Evolutionary conservation across 1,140 invertebrate species (phyloP).

Genomic region (Olivierus martensii): DNA sequence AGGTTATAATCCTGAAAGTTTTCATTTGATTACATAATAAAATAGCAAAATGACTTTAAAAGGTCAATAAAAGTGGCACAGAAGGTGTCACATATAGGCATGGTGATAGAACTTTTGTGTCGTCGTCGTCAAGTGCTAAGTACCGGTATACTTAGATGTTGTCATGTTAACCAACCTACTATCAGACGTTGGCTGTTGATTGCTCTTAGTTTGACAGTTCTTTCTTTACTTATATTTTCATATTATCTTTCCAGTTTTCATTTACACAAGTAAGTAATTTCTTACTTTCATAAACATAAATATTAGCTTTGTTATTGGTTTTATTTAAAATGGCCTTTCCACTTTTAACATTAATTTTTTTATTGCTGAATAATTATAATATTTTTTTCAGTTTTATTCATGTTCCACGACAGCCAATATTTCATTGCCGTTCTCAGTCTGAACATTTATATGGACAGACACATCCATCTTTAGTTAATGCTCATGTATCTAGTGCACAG

Average conservation of each 20-base stretch:
- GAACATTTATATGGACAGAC: neutral
- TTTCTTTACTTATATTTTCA: neutral
- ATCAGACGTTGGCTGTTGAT: neutral
- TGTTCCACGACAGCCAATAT: neutral
- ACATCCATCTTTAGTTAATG: constrained; percentile 11
- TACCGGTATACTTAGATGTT: neutral
- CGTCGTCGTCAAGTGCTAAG: too few species aligned
- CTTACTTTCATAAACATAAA: neutral
- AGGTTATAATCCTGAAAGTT: too few species aligned
- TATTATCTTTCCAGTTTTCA: neutral
- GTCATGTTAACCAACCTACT: neutral
- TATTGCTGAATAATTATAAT: neutral
- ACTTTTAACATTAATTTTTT: too few species aligned
- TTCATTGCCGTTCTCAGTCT: neutral
- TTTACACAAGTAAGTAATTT: neutral
- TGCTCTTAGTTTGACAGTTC: neutral
- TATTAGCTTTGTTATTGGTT: neutral
- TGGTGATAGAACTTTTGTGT: too few species aligned
- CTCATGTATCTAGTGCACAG: constrained; percentile 62
- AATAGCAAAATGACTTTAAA: too few species aligned
- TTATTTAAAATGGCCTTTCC: too few species aligned
- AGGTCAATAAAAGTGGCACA: too few species aligned
- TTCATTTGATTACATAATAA: too few species aligned
- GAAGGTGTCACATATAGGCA: too few species aligned
- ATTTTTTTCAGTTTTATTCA: neutral